Percentiles rank a stretch among this genome's conserved stretches.
These are phyloP conservation scores for Catamblyrhynchus diadema DNA, from an alignment of 2,797 vertebrate species.

Conservation along the genomic window DNA sequence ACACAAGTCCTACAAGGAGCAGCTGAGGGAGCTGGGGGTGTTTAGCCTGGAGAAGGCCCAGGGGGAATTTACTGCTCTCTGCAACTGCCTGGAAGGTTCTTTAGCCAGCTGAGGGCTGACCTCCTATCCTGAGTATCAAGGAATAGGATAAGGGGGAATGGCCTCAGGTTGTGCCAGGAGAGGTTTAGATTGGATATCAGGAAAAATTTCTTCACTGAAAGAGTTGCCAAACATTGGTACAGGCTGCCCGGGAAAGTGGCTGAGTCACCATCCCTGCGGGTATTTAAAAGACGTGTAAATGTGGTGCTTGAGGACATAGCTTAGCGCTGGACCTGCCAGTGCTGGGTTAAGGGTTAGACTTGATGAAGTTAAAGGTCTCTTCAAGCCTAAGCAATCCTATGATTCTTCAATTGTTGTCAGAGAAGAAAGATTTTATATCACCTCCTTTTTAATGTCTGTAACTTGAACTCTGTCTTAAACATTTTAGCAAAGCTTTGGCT, in stretches of 20 bases:
- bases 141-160: neutral
- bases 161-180: neutral
- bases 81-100: neutral
- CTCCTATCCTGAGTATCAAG: neutral
- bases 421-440: neutral
- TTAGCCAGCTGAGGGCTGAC: neutral
- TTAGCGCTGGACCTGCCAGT: neutral
- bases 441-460: neutral
- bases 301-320: neutral
- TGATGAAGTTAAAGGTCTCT: neutral
- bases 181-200: neutral
- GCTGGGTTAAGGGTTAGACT: neutral
- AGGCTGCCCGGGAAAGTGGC: neutral
- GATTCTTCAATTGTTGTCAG: neutral
- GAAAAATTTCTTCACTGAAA: neutral
- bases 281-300: neutral
- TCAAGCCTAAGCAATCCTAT: neutral
- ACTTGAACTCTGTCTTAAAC: neutral
- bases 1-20: accelerated
- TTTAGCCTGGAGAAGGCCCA: neutral
- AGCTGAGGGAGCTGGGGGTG: neutral
- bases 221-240: neutral
- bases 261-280: neutral
- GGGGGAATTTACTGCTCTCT: neutral
- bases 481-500: neutral